Conservation (phyloP, 2,113 vertebrate species). For the Guaruba guarouba region DNA sequence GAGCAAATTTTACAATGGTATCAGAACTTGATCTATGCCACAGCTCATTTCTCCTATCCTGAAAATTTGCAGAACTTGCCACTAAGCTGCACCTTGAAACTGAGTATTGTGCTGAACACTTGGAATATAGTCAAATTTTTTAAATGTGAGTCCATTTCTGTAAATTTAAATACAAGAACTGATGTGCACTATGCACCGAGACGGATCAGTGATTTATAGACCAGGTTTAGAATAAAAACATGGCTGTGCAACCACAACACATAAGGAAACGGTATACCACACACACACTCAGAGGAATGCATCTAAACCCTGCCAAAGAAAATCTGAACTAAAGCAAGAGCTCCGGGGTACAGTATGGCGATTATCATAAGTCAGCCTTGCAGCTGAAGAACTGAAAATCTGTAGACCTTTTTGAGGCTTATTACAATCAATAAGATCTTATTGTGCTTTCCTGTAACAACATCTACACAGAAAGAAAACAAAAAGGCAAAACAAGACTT, state of each 20-base stretch:
- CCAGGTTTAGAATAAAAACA: neutral
- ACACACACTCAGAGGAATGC: neutral
- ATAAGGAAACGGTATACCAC: neutral
- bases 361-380: neutral
- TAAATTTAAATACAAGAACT: neutral
- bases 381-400: neutral
- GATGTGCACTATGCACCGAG: neutral
- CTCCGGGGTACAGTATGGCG: neutral
- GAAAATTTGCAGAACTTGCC: neutral
- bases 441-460: neutral
- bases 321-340: neutral
- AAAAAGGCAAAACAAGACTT: neutral
- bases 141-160: neutral
- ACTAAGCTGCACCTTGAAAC: neutral
- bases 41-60: neutral
- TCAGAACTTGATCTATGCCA: conserved; percentile 22
- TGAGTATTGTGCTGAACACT: neutral
- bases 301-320: neutral
- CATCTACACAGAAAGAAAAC: neutral
- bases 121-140: neutral
- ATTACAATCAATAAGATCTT: neutral
- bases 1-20: conserved; percentile 11
- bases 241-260: neutral
- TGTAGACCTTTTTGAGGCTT: neutral
- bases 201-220: neutral